Conservation (phyloP, 2,888 invertebrate genomes). For the Pristionchus japonicus region DNA sequence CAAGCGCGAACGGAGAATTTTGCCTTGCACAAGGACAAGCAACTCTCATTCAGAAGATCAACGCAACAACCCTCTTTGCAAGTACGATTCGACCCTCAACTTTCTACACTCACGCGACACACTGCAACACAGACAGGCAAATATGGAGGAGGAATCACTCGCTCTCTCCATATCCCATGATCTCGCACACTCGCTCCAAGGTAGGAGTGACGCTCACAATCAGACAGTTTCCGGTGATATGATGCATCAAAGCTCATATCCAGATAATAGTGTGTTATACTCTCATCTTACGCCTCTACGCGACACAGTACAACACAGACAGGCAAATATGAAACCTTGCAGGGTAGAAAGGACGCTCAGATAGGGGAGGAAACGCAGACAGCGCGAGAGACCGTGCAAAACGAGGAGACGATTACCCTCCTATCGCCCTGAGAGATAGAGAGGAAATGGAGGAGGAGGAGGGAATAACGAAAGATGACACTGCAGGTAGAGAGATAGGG, state of each 20-base stretch:
- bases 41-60: neutral
- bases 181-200: neutral
- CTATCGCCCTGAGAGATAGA: no score
- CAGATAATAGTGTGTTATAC: no score
- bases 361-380: neutral
- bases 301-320: no score
- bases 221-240: no score
- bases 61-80: neutral
- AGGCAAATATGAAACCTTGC: no score
- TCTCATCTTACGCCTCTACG: no score
- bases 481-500: neutral
- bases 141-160: neutral
- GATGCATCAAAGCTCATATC: no score
- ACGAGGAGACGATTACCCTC: no score
- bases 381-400: no score
- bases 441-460: neutral
- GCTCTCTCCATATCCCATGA: neutral
- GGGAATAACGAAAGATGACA: constrained; percentile 16
- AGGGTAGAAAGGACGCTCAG: neutral
- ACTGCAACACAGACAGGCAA: neutral
- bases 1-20: no score
- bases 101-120: neutral
- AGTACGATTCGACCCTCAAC: neutral
- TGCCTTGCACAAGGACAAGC: no score
- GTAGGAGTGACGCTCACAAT: no score